These are phyloP conservation scores for cat (Felis catus) DNA, from an alignment of 2,113 vertebrate genomes.

Conservation along the genomic window F.catus_Fca126_mat1.0 CM031419.1:175626501-175627000, in stretches of 20 bases:
- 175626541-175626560: background rate
- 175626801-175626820: rapidly evolving
- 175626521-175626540: background rate
- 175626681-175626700: background rate
- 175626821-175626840: background rate
- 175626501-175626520: background rate
- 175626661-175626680: background rate
- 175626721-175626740: background rate
- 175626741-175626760: rapidly evolving
- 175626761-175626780: background rate
- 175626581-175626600: background rate
- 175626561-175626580: too few relatives aligned
- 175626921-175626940: background rate
- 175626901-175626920: background rate
- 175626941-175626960: background rate
- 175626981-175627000: background rate
- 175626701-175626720: background rate
- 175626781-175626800: background rate
- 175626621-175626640: background rate
- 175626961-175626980: background rate
- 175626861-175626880: too few relatives aligned
- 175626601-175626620: background rate
- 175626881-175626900: background rate
- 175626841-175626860: background rate
- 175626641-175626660: background rate